Percentiles rank a stretch among this genome's conserved stretches.
Evolutionary conservation across 2,888 invertebrate genomes (phyloP).

Genomic region (Pheosia gnoma): DNA sequence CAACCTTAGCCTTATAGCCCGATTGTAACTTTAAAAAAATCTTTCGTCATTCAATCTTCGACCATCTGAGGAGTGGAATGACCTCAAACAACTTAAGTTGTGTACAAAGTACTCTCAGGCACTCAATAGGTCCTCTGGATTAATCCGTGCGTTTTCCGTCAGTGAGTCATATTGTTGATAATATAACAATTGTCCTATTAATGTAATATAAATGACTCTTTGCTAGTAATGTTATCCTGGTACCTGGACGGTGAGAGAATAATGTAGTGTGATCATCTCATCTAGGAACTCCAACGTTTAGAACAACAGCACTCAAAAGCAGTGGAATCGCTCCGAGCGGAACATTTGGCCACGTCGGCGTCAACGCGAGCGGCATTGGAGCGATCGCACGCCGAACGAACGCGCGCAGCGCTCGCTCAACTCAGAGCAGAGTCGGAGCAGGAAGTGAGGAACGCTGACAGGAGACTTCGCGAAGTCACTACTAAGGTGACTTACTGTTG

Average conservation of each 20-base stretch:
- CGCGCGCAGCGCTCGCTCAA: conserved; percentile 63
- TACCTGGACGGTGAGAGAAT: background rate
- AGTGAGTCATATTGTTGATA: too few relatives aligned
- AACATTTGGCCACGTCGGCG: conserved; percentile 52
- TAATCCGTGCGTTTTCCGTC: too few relatives aligned
- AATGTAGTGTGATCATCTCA: background rate
- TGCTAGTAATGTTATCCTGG: background rate
- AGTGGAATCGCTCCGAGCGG: conserved; percentile 55
- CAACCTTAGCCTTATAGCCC: too few relatives aligned
- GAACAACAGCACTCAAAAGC: conserved; percentile 58
- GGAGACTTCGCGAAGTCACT: conserved; percentile 67
- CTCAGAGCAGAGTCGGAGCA: conserved; percentile 64
- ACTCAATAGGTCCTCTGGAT: too few relatives aligned
- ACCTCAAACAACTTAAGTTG: too few relatives aligned
- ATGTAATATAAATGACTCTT: background rate
- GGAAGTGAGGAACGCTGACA: conserved; percentile 60
- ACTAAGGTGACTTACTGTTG: conserved; percentile 52
- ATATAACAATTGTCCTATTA: too few relatives aligned
- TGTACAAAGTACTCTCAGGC: too few relatives aligned
- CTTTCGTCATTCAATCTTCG: too few relatives aligned
- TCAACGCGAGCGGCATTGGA: conserved; percentile 57
- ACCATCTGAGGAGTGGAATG: too few relatives aligned
- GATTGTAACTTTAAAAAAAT: too few relatives aligned
- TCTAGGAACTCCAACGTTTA: conserved; percentile 61
- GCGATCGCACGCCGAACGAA: conserved; percentile 67